Conservation (phyloP, 2,797 vertebrate genomes). For the Ambastaia sidthimunki region DNA sequence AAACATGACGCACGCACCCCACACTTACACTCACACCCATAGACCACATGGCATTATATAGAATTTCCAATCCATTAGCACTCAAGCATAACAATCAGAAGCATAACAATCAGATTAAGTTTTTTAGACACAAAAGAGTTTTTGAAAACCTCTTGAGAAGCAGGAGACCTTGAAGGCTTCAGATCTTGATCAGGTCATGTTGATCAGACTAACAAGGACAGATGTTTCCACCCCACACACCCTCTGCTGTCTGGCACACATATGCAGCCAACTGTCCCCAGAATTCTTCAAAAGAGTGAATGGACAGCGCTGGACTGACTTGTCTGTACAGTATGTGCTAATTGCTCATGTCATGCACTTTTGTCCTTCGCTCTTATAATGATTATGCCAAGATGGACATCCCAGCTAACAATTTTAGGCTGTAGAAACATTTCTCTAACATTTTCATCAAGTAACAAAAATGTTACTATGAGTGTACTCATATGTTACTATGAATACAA, state of each 20-base stretch:
- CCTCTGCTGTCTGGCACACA: background rate
- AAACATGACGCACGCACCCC: background rate
- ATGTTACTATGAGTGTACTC: too few species aligned
- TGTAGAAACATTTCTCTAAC: too few species aligned
- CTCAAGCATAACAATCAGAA: conserved; percentile 19
- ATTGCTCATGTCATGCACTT: background rate
- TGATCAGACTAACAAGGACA: conserved; percentile 16
- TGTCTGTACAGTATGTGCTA: background rate
- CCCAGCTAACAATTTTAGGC: too few species aligned
- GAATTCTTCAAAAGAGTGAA: background rate
- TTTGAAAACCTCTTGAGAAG: background rate
- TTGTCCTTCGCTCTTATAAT: background rate
- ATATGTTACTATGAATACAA: too few species aligned
- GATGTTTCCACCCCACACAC: background rate
- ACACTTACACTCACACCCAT: conserved; percentile 8
- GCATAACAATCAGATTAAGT: conserved; percentile 27
- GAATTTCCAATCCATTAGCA: conserved; percentile 25
- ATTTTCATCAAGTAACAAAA: too few species aligned
- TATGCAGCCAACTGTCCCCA: background rate
- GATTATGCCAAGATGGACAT: too few species aligned
- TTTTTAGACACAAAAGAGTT: conserved; percentile 21
- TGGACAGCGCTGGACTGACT: conserved; percentile 1
- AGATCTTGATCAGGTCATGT: conserved; percentile 31
- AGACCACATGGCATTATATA: conserved; percentile 23
- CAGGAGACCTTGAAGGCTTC: background rate